A percentile compares a stretch with the other conserved stretches of the same genome.
Evolutionary conservation across 2,888 invertebrate species (phyloP).

Genomic region (Lymantria dispar): DNA sequence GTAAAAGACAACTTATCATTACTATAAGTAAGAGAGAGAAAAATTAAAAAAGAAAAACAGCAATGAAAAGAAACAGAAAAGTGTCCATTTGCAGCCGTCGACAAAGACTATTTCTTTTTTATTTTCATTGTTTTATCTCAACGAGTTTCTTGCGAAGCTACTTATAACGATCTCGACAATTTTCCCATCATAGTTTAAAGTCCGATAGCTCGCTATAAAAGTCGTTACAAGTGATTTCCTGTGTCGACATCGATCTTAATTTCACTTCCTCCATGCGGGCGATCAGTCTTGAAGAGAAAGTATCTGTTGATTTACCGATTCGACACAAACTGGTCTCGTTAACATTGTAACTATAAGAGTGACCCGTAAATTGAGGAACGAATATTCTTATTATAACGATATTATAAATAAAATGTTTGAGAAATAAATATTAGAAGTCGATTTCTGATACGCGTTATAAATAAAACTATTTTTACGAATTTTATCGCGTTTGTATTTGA

Average conservation of each 20-base stretch:
- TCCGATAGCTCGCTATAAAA: slow-evolving; percentile 5
- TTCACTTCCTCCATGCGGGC: slow-evolving; percentile 24
- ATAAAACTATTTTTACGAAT: too few relatives aligned
- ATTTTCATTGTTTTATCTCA: not conserved
- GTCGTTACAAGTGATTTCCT: slow-evolving; percentile 22
- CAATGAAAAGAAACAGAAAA: too few relatives aligned
- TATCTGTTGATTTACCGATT: not conserved
- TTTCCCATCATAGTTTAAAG: not conserved
- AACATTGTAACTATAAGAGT: not conserved
- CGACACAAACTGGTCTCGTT: not conserved
- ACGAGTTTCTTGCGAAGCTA: not conserved
- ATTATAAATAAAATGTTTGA: too few relatives aligned
- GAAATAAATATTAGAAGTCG: too few relatives aligned
- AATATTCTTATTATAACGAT: too few relatives aligned
- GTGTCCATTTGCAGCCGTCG: too few relatives aligned
- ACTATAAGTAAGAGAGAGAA: too few relatives aligned
- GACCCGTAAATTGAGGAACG: not conserved
- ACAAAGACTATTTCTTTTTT: too few relatives aligned
- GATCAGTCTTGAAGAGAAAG: slow-evolving; percentile 7
- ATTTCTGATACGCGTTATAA: too few relatives aligned
- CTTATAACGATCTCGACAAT: not conserved
- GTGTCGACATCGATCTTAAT: slow-evolving; percentile 17
- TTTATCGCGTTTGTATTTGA: too few relatives aligned
- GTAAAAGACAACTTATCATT: too few relatives aligned
- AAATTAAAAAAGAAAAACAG: too few relatives aligned